Evolutionary conservation across 2,113 vertebrate genomes (phyloP), one percentile per base, ranked within the genome.

Genomic region (Sphyrna mokarran): DNA sequence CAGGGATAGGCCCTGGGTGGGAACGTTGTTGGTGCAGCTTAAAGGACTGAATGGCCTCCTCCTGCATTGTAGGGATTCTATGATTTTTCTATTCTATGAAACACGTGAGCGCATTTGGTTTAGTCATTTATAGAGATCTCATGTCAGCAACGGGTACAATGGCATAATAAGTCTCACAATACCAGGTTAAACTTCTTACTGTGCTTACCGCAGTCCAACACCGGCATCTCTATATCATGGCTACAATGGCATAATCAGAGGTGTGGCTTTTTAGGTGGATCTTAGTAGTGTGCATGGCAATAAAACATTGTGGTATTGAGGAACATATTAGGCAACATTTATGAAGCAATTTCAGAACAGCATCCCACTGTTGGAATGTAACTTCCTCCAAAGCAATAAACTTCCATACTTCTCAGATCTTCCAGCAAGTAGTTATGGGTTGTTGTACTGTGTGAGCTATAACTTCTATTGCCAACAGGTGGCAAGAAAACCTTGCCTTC

Each of bases 401-500:
- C 5, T 48, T 16, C 66, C 22, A 70, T 70, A 22, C 26, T 93
- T 37, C 0, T 70, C 40, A 48, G 13, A 72, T 94, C 66, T 48
- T 69, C 23, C 20, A 72, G 37, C 23, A 26, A 48, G 22, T 48
- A 23, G 2, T 0, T 95, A 68, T 14, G 2, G 20, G 5, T 33
- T 48, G 63, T 22, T 72, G 93, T 48, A 70, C 6, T 43, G 66
- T 94, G 33, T 95, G 40, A 72, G 93, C 23, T 95, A 72, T 72
- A 40, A 48, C 93, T 43, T 23, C n/a, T 26, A 48, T 29, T 48
- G 40, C 93, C 89, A 68, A 93, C 61, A 93, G 61, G 61, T 95
- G 93, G 93, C 66, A 95, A 69, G 66, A 95, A 95, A 70, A 23
- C 22, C 68, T 93, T 93, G 61, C 4, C 61, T 66, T 93, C 54